A percentile compares a stretch with the other conserved stretches of the same genome.
Conservation (phyloP, 1,140 invertebrate genomes). For the Drosophila nebulosa region DNA sequence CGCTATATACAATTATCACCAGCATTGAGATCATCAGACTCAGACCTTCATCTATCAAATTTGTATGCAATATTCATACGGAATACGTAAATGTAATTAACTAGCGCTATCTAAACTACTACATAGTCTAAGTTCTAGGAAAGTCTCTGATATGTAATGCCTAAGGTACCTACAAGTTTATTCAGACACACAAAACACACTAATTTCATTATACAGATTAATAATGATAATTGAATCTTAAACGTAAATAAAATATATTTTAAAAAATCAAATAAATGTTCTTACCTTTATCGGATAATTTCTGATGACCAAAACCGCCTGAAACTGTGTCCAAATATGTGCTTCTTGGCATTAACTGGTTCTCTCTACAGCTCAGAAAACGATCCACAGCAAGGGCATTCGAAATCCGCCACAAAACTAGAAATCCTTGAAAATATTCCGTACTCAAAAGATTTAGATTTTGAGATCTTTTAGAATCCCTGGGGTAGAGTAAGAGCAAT, state of each 20-base stretch:
- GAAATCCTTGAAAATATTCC: no score
- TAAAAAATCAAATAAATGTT: constrained; percentile 46
- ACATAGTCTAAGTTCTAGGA: constrained; percentile 44
- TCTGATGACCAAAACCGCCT: no score
- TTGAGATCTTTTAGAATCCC: no score
- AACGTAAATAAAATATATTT: constrained; percentile 73
- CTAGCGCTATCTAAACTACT: constrained; percentile 26
- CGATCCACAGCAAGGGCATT: no score
- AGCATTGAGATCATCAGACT: neutral
- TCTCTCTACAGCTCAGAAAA: no score
- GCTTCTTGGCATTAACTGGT: no score
- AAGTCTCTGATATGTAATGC: constrained; percentile 70
- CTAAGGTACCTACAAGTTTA: constrained; percentile 77
- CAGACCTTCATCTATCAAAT: neutral
- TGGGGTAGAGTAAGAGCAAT: no score
- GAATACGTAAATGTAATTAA: constrained; percentile 65
- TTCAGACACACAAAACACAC: constrained; percentile 48
- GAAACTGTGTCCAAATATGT: no score
- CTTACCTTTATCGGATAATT: neutral
- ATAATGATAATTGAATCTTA: constrained; percentile 47
- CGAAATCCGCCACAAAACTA: no score
- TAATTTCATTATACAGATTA: constrained; percentile 58
- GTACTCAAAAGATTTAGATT: no score
- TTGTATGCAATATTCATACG: constrained; percentile 41
- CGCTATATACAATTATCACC: constrained; percentile 17